Conservation (phyloP, 2,113 vertebrate species). For the Nycticebus coucang region DNA sequence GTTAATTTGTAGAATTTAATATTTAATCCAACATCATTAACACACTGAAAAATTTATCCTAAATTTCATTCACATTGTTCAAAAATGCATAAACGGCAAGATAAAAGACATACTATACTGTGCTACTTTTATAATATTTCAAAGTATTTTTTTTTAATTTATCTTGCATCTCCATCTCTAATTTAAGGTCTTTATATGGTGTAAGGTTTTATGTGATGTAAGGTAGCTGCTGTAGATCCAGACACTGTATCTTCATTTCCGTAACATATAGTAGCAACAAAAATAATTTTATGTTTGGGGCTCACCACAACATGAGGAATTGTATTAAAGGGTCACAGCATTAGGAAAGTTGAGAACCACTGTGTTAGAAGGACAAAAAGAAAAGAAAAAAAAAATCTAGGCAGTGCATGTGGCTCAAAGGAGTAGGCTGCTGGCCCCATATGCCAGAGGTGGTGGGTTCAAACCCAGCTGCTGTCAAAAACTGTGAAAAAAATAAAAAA, state of each 20-base stretch:
- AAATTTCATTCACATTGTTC: not conserved
- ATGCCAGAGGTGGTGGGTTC: too few species aligned
- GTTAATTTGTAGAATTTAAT: constrained; percentile 13
- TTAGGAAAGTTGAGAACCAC: too few species aligned
- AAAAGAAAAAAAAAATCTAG: not conserved
- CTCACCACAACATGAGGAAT: too few species aligned
- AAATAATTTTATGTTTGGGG: too few species aligned
- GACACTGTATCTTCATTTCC: not conserved
- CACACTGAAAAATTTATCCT: not conserved
- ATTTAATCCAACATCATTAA: not conserved
- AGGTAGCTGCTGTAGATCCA: not conserved
- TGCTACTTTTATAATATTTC: not conserved
- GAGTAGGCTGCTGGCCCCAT: too few species aligned
- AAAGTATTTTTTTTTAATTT: not conserved
- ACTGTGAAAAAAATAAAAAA: not conserved
- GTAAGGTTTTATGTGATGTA: not conserved
- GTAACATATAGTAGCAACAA: too few species aligned
- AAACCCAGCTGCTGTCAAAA: too few species aligned
- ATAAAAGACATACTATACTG: not conserved
- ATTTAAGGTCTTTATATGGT: not conserved
- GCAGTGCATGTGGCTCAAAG: too few species aligned
- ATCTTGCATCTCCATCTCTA: not conserved
- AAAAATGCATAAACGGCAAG: constrained; percentile 1
- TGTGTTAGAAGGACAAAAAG: not conserved
- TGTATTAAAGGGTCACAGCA: too few species aligned